A percentile compares a stretch with the other conserved stretches of the same genome.
Evolutionary conservation across 2,888 invertebrate species (phyloP).

Genomic region (Agapetus fuscipes): DNA sequence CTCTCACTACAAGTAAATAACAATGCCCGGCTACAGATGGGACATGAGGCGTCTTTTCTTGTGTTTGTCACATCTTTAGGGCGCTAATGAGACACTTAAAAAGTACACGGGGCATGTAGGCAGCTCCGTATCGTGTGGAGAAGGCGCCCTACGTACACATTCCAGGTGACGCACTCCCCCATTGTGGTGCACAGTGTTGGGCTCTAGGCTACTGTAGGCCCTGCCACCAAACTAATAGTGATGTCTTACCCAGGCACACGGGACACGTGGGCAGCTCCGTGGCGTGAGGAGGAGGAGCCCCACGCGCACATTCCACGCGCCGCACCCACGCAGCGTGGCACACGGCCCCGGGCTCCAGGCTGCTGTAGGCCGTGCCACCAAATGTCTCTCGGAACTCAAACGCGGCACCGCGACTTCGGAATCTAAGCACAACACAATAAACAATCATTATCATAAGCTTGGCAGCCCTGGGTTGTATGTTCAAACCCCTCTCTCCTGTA

Average conservation of each 20-base stretch:
- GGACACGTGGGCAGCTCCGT: constrained; percentile 97
- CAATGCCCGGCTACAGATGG: constrained; percentile 88
- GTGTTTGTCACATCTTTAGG: too few relatives aligned
- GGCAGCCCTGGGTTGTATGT: too few relatives aligned
- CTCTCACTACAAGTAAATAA: too few relatives aligned
- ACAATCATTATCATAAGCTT: background rate
- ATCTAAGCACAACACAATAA: constrained; percentile 33
- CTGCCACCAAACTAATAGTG: constrained; percentile 35
- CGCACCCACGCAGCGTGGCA: constrained; percentile 96
- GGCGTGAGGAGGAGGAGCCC: constrained; percentile 70
- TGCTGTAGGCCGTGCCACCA: constrained; percentile 89
- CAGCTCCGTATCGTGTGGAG: constrained; percentile 83
- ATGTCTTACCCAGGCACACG: constrained; percentile 61
- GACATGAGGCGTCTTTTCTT: constrained; percentile 97
- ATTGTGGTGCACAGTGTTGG: constrained; percentile 82
- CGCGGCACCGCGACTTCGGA: constrained; percentile 66
- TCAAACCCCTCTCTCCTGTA: too few relatives aligned
- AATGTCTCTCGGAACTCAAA: constrained; percentile 87
- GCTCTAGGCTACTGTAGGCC: constrained; percentile 89
- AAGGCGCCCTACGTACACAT: constrained; percentile 67
- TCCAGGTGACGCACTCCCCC: constrained; percentile 94
- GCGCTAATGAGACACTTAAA: too few relatives aligned
- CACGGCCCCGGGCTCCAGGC: constrained; percentile 80
- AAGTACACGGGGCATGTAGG: constrained; percentile 96
- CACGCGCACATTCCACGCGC: constrained; percentile 75